Evolutionary conservation across 2,797 vertebrate genomes (phyloP), one percentile per base, ranked within the genome.

Genomic region (Melanotaenia pygmaea): DNA sequence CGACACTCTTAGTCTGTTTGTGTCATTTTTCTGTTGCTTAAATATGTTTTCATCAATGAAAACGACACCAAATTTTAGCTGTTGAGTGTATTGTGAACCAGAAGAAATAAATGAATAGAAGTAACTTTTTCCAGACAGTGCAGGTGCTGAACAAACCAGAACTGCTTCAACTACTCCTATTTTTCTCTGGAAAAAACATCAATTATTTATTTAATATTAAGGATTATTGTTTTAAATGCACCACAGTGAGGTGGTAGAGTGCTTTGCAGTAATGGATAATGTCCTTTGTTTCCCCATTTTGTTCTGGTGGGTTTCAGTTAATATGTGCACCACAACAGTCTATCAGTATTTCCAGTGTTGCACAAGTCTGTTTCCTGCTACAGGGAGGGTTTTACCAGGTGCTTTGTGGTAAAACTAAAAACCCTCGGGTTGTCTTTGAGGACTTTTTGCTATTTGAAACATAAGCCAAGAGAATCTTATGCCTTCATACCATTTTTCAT

Each of bases 241-340:
- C 90, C 90, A 89, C 85, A 50, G 74, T 79, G 89, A 82, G 91
- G 86, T 65, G n/a, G 76, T 53, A 88, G 82, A 80, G 86, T 26
- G 61, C 87, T 81, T 72, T 66, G 59, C 28, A 59, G 30, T 45
- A 1, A 5, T 66, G 57, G 22, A 74, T 62, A 24, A 72, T 24
- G 3, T 10, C n/a, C 74, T 62, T 72, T 47, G 64, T 81, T 60
- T 70, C 74, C 60, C 53, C 47, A 37, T 67, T 81, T 72, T 5
- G 2, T 72, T 77, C 64, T 74, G 61, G 40, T 76, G 67, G 34
- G 16, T 64, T 66, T 11, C 69, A 28, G 66, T 85, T 66, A 71
- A 40, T 66, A 74, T 12, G 14, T 64, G 68, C 62, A 22, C 64
- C 72, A 43, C 70, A 71, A 59, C 74, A 68, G 71, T 75, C 67